Evolutionary conservation across 2,888 invertebrate genomes (phyloP), one percentile per base, ranked within the genome.

Genomic region (Dolichomitus sp.): DNA sequence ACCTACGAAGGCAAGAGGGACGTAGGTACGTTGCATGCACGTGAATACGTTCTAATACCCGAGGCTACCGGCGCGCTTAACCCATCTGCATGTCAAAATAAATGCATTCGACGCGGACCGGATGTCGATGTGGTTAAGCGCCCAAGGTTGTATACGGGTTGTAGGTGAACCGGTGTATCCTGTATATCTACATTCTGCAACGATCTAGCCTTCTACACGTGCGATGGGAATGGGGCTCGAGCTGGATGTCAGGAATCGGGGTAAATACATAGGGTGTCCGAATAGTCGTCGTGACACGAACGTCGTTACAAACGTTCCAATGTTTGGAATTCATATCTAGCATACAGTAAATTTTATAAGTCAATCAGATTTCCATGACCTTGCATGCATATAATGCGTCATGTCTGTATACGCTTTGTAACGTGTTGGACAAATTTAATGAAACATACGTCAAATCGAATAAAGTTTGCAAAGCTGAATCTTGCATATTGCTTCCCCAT

Each of bases 11-110:
- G 19, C 19, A 4, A 65, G 23, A 68, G 40, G 50, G 33, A 78
- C 54, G 54, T 45, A 14, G 14, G 19, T 42, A 61, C 61, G 61
- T 61, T 17, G 37, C 14, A 40, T 52, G 57, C 30, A 78, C 48
- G 48, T 57, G 59, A 70, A 82, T 59, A 70, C 59, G 57, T 69
- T 74, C 52, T 78, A 65, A 78, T 82, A 65, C 63, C 50, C 48
- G 50, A 57, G 78, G 33, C 45, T 69, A 40, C 66, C 69, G 57
- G 63, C 48, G 65, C 65, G 73, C 70, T 74, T 74, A 59, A 59
- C 69, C 72, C 63, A 84, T 86, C 83, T 81, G 78, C 80, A 84
- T 84, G 75, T 81, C 80, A 81, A 84, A 86, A 86, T 84, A 80
- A 85, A 83, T 77, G 80, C 82, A 81, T 81, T 80, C 74, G 75